Evolutionary conservation across 2,888 invertebrate genomes (phyloP), one percentile per base, ranked within the genome.

Genomic region (Melanargia galathea): DNA sequence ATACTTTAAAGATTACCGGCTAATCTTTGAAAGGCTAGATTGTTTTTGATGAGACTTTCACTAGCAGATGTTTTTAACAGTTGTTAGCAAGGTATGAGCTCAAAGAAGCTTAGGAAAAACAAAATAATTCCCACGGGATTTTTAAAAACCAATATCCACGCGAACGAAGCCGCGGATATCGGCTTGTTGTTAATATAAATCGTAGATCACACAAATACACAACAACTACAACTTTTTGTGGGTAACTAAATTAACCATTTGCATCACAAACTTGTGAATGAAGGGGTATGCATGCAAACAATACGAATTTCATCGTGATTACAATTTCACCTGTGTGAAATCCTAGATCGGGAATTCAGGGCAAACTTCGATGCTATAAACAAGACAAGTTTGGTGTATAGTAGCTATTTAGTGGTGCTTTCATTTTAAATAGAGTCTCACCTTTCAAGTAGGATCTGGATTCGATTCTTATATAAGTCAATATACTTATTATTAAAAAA

Each of bases 221-320:
- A 16, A 18, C 8, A 18, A 43, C 43, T 43, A 43, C 18, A 16
- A 16, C 13, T n/a, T n/a, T 22, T 49, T 26, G 18, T 16, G n/a
- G 30, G 30, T 49, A 30, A 51, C 51, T 60, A 20, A 43, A 52
- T 52, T 20, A 52, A 60, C 38, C 22, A 60, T 52, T 51, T 60
- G 24, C 51, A 20, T 51, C 40, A n/a, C 18, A 22, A 35, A 30
- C 26, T 24, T 16, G 49, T 45, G 43, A 63, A 60, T 57, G 56
- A 35, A 45, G 35, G 52, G 13, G 35, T n/a, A 52, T 35, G 33
- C 52, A 52, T 33, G 33, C 49, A 51, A 60, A 60, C 60, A 60
- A 60, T 52, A 20, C 51, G 30, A 30, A 51, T 51, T 64, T 63
- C 46, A 54, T 22, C 45, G 46, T 64, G 57, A 61, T 64, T 46